Evolutionary conservation across 1,140 invertebrate species (phyloP).

Genomic region (Phortica variegata): DNA sequence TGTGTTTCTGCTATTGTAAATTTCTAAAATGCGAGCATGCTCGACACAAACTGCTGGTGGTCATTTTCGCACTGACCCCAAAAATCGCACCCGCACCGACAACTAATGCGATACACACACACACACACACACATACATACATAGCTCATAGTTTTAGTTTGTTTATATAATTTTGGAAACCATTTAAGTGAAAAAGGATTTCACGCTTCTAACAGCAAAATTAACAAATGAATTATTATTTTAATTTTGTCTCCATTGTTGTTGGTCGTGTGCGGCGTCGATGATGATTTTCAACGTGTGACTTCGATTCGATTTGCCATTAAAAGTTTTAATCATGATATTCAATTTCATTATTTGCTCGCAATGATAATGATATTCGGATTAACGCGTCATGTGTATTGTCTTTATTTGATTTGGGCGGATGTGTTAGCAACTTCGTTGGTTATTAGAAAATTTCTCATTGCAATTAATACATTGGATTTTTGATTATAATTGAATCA

Average conservation of each 20-base stretch:
- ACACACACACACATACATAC: too few relatives aligned
- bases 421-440: too few relatives aligned
- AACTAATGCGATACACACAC: too few relatives aligned
- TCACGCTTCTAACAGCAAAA: conserved; percentile 35
- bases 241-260: background rate
- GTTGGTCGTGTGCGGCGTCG: conserved; percentile 29
- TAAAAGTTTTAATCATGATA: too few relatives aligned
- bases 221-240: background rate
- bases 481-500: too few relatives aligned
- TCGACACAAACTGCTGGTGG: conserved; percentile 17
- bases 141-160: too few relatives aligned
- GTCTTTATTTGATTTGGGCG: conserved; percentile 15
- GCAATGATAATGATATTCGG: conserved; percentile 36
- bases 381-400: conserved; percentile 43
- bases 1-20: conserved; percentile 43
- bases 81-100: too few relatives aligned
- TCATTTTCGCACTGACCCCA: conserved; percentile 23
- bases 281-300: conserved; percentile 38
- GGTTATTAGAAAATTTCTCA: too few relatives aligned
- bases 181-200: conserved; percentile 47
- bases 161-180: conserved; percentile 15
- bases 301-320: too few relatives aligned
- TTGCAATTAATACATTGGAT: too few relatives aligned
- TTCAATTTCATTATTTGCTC: too few relatives aligned
- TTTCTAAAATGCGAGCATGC: conserved; percentile 21